Evolutionary conservation across 2,113 vertebrate species (phyloP), one percentile per base, ranked within the genome.

Genomic region (Urocynchramus pylzowi): DNA sequence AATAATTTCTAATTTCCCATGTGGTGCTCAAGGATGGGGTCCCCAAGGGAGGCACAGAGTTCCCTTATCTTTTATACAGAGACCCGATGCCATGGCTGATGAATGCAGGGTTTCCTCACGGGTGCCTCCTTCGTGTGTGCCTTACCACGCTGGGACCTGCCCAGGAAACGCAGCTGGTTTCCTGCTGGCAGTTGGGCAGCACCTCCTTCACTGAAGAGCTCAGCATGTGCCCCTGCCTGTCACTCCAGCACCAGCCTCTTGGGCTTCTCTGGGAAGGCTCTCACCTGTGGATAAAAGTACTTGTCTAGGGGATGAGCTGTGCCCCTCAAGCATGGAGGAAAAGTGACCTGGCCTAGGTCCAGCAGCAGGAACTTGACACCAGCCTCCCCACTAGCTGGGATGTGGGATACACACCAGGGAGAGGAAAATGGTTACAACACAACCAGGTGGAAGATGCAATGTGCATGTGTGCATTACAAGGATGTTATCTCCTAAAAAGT

Each of bases 141-240:
- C 45, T 65, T 16, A 76, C 61, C 2, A 1, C 0, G 1, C 20
- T 27, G 30, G 33, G 90, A 74, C 82, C 92, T 88, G 88, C 95
- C 71, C 95, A 96, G 95, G 96, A 97, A 97, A 93, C 0, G 11
- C 64, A 84, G 87, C 52, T 93, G 87, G 93, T 77, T 97, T 96
- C 95, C 95, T 96, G 95, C 65, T 3, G 12, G 56, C 3, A 6
- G 87, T 33, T 7, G 26, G 82, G 90, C 88, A 93, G 75, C 2
- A 7, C 64, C 56, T 71, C 6, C 3, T 67, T 76, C 30, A 6
- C 82, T 33, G 59, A 78, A 60, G 64, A 74, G 26, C 54, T 88
- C 17, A 52, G 28, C 63, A 84, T 5, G 2, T 73, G 61, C 79
- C 61, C 68, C 71, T 81, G 79, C 50, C 60, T 52, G 16, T 19